Evolutionary conservation across 2,888 invertebrate genomes (phyloP), one percentile per base, ranked within the genome.

Genomic region (Leptura quadrifasciata): DNA sequence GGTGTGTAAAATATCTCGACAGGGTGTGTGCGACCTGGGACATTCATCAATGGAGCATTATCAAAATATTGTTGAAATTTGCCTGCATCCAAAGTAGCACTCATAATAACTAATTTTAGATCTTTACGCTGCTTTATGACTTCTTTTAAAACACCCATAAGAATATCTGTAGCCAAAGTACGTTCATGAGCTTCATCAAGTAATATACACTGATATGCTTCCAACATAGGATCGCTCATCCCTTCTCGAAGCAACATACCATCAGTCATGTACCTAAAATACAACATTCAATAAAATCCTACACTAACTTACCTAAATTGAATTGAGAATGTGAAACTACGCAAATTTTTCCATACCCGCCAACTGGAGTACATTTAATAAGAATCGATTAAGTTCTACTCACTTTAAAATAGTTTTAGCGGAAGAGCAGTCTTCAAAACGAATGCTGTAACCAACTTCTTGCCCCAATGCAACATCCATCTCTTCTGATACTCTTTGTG

Each of bases 11-110:
- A 99, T 80, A 99, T 99, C 89, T 98, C 98, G 0, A 98, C 98
- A 0, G 97, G 97, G 91, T 97, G 97, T 0, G 97, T 98, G 84
- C 98, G 92, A 20, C 98, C 99, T 0, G 99, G 99, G 0, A 99
- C 98, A 85, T 97, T 98, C 97, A 99, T 98, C 52, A 99, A 89
- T 0, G 99, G 99, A 0, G 99, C 99, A 88, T 98, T 96, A 85
- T 98, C 99, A 88, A 99, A 99, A 89, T 99, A 99, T 88, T 96
- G 95, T 91, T 99, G 98, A 89, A 99, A 99, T 89, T 99, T 99
- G 5, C 99, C 99, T 63, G 99, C 99, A 89, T 99, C 99, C 35
- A 99, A 90, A 0, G 99, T 99, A 0, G 99, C 99, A 78, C 98
- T 98, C 99, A 99, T 99, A 85, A 99, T 96, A 78, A 99, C 97